A percentile compares a stretch with the other conserved stretches of the same genome.
These are phyloP conservation scores for Drosophila neonasuta DNA, from an alignment of 2,888 invertebrate genomes.

Conservation along the genomic window DNA sequence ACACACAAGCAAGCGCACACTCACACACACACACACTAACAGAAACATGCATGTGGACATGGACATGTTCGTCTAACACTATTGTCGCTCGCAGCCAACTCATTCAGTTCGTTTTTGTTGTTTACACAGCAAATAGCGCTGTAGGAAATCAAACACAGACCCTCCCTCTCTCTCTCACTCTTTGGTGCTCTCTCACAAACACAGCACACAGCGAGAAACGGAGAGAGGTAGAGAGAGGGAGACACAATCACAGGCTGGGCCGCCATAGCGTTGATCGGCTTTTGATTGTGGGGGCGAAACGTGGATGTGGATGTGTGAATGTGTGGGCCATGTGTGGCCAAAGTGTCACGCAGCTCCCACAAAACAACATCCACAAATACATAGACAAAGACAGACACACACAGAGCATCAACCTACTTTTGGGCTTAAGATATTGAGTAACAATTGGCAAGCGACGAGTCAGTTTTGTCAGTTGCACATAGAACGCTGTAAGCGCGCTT, in stretches of 20 bases:
- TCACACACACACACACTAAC: conserved; percentile 3
- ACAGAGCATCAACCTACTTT: conserved; percentile 66
- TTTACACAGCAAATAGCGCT: conserved; percentile 66
- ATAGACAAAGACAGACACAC: conserved; percentile 32
- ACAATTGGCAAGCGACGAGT: conserved; percentile 53
- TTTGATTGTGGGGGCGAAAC: conserved; percentile 67
- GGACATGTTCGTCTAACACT: conserved; percentile 61
- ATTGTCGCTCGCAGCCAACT: conserved; percentile 51
- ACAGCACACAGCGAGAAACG: background rate
- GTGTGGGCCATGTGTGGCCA: conserved; percentile 66
- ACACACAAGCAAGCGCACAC: conserved; percentile 40
- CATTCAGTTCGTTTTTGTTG: conserved; percentile 54
- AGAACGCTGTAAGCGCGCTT: background rate
- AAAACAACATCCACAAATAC: conserved; percentile 30
- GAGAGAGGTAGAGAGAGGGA: conserved; percentile 19
- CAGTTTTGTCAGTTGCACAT: background rate
- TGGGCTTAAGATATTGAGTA: conserved; percentile 68
- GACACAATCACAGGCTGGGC: conserved; percentile 61
- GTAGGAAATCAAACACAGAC: conserved; percentile 64
- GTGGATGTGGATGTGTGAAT: conserved; percentile 27
- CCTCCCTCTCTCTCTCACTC: conserved; percentile 12
- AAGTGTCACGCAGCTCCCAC: conserved; percentile 69
- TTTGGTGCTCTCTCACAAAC: conserved; percentile 15
- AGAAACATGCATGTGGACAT: conserved; percentile 19
- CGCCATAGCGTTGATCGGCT: conserved; percentile 47